Base-by-base conservation (phyloP, 2,797 vertebrate species). In the Ara ararauna region DNA sequence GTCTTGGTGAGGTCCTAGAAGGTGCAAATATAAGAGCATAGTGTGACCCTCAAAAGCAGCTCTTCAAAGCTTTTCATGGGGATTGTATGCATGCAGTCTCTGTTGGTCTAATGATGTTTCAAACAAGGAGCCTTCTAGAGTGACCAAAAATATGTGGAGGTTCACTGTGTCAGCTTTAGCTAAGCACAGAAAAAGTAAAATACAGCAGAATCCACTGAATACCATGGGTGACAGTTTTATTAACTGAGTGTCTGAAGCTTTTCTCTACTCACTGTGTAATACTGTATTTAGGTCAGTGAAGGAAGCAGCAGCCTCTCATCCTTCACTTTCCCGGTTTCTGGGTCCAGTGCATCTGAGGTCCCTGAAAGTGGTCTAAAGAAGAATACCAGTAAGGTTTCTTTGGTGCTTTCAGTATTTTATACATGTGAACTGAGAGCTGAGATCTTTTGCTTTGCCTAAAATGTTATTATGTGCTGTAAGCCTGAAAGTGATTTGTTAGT, bases 301-400 rank as follows among this genome's bases (percentile, higher is more conserved):
- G 97, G 95, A 93, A 97, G 97, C 6, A 97, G 98, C 82, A 98
- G 98, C 92, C 96, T 97, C 67, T 96, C 97, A 23, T 98, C 98
- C 0, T 98, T 98, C 71, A 96, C 96, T 62, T 97, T 98, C 56
- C 97, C 97, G 1, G 97, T 98, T 62, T 97, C 98, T 34, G 98
- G 96, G 67, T 97, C 96, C 72, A 90, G 96, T 56, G 95, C 96
- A 4, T 84, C 95, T 66, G 98, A 98, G 36, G 89, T 98, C 47
- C 68, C 97, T 54, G 99, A 99, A 92, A 97, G 92, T 79, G 85
- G 66, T 48, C 87, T 96, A 9, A 98, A 94, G 90, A 98, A 97
- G 94, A 98, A 97, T 61, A 98, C 98, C 44, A 60, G 99, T 99
- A 98, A 98, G 98, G 80, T n/a, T 75, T 61, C n/a, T 38, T 87